Base-by-base conservation (phyloP, 2,888 invertebrate species). In the Coleophora flavipennella region DNA sequence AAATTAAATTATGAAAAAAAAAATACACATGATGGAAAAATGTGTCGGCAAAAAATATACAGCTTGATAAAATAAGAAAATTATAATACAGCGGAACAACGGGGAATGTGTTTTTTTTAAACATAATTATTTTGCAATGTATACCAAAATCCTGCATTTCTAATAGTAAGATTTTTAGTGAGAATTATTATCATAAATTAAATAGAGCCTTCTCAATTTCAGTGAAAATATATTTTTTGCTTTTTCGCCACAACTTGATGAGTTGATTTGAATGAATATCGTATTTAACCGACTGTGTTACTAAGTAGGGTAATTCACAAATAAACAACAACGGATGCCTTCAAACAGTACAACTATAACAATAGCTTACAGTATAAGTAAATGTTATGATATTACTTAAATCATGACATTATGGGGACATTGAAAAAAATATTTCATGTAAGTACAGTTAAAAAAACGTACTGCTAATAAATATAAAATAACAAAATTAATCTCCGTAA, bases 81-180 rank as follows among this genome's bases (percentile, higher is more conserved):
- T 4, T 11, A 14, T 13, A 34, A 41, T 44, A 64, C 77, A 74
- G 79, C 78, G 77, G 67, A 79, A 77, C 79, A 66, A 70, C 20
- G 20, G 20, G 3, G 20, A 20, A 20, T 20, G 6, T 20, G 50
- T 53, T 53, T 63, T 53, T 11, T 29, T 53, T 58, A 45, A 53
- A 56, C 63, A 20, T 4, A 20, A 20, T 67, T 68, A 59, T 68
- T 72, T 73, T 78, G 79, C 79, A 83, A 83, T 83, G 69, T 80
- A 84, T 80, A 84, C 83, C 83, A 84, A 84, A 84, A 80, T 79
- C 73, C 73, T 81, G 84, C 83, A 84, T 84, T 83, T 81, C 81
- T 71, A 74, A 74, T 78, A 61, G 55, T 81, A 84, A 83, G 77
- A 62, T 57, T 53, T 67, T 61, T 76, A 81, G 80, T 80, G 80